Base-by-base conservation (phyloP, 2,888 invertebrate species). In the Heliconius ethilla region DNA sequence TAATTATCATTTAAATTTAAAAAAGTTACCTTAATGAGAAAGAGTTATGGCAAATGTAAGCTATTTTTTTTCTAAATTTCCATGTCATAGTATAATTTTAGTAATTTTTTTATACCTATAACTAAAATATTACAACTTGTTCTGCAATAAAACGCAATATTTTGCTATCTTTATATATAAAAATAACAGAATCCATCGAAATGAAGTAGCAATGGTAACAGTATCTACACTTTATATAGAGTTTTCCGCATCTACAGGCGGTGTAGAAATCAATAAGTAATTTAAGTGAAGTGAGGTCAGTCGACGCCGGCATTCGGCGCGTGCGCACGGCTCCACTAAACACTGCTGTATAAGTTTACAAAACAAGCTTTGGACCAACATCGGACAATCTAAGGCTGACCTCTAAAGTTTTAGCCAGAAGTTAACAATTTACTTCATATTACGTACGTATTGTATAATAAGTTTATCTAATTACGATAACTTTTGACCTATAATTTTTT, bases 291-390 rank as follows among this genome's bases (percentile, higher is more conserved):
- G 69, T 18, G 63, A 79, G 80, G 81, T 81, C 78, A 82, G 67
- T 79, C 75, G 67, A 27, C 59, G 75, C 45, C 67, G 76, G 55
- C 70, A 55, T 27, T 29, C 75, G 80, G 63, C 75, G 77, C 66
- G 76, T 55, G 80, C 80, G 79, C 82, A 81, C 80, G 81, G n/a
- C 70, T 29, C 13, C 29, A 10, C 3, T 22, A 5, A 4, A 15
- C n/a, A 25, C 25, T 7, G 15, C 15, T 11, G 3, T n/a, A 27
- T 25, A 27, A 27, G 6, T 13, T 27, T 6, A 27, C 13, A 15
- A 63, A n/a, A 37, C 67, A 37, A 15, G 69, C n/a, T 45, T 40
- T 40, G 25, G 40, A 25, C 40, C 40, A 25, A 3, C 4, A 67
- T 40, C 40, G 25, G 40, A 45, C 40, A 37, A 70, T 22, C 13